A percentile compares a stretch with the other conserved stretches of the same genome.
phyloP scores from a whole-genome alignment of 1,140 invertebrate species.

The Monomorium pharaonis region DNA sequence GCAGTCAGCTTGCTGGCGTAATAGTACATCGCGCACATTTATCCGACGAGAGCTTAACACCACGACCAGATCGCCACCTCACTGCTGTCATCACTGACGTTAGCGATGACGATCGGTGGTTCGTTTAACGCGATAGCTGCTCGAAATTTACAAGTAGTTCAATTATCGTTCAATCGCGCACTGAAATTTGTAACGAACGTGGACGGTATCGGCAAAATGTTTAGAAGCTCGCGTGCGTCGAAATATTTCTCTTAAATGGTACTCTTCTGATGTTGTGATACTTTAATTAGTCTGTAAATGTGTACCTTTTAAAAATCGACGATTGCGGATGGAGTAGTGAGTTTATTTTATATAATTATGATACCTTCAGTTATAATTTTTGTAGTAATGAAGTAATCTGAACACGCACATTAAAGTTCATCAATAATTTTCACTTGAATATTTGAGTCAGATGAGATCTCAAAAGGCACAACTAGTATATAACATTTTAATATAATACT shows the following conservation, averaged over 20 bases:
- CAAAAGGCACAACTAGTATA: conserved; percentile 28
- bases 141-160: neutral
- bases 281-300: neutral
- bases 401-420: neutral
- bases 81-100: conserved; percentile 84
- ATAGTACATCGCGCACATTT: conserved; percentile 86
- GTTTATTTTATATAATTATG: neutral
- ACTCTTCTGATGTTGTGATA: neutral
- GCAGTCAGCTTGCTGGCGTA: conserved; percentile 85
- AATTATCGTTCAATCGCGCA: conserved; percentile 1
- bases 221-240: neutral
- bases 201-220: neutral
- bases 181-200: neutral
- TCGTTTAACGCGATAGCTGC: conserved; percentile 57
- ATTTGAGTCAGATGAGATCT: neutral
- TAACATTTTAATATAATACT: neutral
- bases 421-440: neutral
- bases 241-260: neutral
- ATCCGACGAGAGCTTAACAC: conserved; percentile 83
- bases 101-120: conserved; percentile 75
- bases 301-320: conserved; percentile 1
- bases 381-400: neutral
- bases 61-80: conserved; percentile 82
- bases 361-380: neutral
- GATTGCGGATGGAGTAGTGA: neutral